phyloP scores from a whole-genome alignment of 2,113 vertebrate genomes.

The Ciconia stormi region DNA sequence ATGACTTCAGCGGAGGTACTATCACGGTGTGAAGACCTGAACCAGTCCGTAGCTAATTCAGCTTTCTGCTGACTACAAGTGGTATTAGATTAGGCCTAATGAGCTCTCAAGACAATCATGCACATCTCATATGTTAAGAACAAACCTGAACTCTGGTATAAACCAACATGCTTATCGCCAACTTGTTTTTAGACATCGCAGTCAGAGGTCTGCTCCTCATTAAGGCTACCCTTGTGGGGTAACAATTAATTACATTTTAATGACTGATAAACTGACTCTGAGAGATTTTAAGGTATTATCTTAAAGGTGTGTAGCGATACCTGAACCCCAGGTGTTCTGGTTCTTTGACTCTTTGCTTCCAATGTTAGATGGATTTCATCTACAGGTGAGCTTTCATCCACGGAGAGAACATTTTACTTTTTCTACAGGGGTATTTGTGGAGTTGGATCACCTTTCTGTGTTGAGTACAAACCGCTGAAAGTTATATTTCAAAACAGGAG shows the following conservation, averaged over 20 bases:
- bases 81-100: background rate
- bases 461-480: background rate
- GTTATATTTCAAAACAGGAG: background rate
- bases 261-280: background rate
- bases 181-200: background rate
- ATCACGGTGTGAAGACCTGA: background rate
- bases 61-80: background rate
- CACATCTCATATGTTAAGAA: background rate
- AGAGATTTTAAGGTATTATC: background rate
- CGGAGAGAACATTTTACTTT: background rate
- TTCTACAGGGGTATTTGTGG: background rate
- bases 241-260: background rate
- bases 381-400: background rate
- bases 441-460: background rate
- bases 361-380: background rate
- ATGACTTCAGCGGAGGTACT: background rate
- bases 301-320: background rate
- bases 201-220: background rate
- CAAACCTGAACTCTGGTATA: background rate
- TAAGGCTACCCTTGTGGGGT: background rate
- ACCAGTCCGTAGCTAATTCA: background rate
- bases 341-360: background rate
- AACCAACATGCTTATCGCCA: background rate
- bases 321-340: background rate
- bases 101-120: background rate